phyloP scores from a whole-genome alignment of 92 coral and sea anemone species.

The Palythoa heliodiscus region DNA sequence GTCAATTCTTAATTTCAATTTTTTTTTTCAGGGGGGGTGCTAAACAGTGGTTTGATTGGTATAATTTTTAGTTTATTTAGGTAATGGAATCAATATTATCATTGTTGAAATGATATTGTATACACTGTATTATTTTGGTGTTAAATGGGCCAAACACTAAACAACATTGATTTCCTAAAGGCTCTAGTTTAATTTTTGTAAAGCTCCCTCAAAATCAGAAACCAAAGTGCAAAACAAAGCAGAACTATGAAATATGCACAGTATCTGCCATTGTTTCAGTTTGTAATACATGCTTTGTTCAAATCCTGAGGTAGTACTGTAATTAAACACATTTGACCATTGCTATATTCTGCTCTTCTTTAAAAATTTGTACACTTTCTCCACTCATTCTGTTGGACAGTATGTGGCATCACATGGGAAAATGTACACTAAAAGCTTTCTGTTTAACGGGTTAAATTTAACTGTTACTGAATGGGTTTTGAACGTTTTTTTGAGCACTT shows the following conservation, averaged over 20 bases:
- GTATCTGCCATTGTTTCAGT: slow-evolving; percentile 25
- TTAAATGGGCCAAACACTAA: not conserved
- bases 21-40: no score
- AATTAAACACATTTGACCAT: slow-evolving; percentile 30
- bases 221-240: slow-evolving; percentile 39
- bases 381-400: slow-evolving; percentile 8
- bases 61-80: no score
- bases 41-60: no score
- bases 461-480: no score
- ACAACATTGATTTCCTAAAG: slow-evolving; percentile 34
- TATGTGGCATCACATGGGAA: no score
- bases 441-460: no score
- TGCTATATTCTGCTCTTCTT: slow-evolving; percentile 36
- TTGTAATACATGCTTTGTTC: slow-evolving; percentile 17
- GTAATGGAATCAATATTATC: no score
- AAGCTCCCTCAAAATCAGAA: slow-evolving; percentile 38
- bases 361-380: slow-evolving; percentile 52
- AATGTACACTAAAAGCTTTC: no score
- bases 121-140: not conserved
- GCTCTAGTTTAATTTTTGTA: slow-evolving; percentile 29
- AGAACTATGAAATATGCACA: slow-evolving; percentile 7
- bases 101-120: not conserved
- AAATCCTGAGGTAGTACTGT: slow-evolving; percentile 25
- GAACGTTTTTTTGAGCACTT: no score
- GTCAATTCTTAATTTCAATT: no score